Evolutionary conservation across 1,140 invertebrate species (phyloP).

Genomic region (Drosophila lini): DNA sequence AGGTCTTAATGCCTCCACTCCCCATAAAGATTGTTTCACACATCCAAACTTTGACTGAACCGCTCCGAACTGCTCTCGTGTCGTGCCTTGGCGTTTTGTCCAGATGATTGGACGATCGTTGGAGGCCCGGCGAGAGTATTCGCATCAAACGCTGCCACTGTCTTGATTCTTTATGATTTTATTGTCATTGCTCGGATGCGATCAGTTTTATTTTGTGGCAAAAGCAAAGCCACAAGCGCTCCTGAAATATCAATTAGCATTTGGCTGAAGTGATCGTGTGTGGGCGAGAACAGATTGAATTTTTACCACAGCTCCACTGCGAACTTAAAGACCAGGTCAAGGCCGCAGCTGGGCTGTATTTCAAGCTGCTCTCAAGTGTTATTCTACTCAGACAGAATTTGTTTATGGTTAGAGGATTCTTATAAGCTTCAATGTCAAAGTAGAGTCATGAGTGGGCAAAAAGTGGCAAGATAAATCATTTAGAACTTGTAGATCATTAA

Average conservation of each 20-base stretch:
- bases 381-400: conserved; percentile 5
- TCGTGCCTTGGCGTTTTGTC: conserved; percentile 11
- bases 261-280: conserved; percentile 19
- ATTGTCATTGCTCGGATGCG: conserved; percentile 34
- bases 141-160: not conserved
- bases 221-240: conserved; percentile 27
- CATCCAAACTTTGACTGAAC: conserved; percentile 46
- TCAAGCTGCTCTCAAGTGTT: not conserved
- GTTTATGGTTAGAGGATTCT: conserved; percentile 6
- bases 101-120: conserved; percentile 13
- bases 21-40: conserved; percentile 65
- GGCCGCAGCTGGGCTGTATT: not conserved
- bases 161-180: conserved; percentile 56
- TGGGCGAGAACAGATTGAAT: conserved; percentile 26
- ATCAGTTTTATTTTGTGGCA: conserved; percentile 10
- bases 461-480: not conserved
- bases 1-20: conserved; percentile 26
- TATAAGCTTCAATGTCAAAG: conserved; percentile 12
- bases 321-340: conserved; percentile 31
- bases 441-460: conserved; percentile 7
- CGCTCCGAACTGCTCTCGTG: conserved; percentile 11
- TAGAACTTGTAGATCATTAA: conserved; percentile 6
- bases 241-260: conserved; percentile 68
- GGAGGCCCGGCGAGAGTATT: conserved; percentile 29
- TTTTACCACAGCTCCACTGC: not conserved